Evolutionary conservation across 2,113 vertebrate species (phyloP).

Genomic region (Pangasianodon gigas): DNA sequence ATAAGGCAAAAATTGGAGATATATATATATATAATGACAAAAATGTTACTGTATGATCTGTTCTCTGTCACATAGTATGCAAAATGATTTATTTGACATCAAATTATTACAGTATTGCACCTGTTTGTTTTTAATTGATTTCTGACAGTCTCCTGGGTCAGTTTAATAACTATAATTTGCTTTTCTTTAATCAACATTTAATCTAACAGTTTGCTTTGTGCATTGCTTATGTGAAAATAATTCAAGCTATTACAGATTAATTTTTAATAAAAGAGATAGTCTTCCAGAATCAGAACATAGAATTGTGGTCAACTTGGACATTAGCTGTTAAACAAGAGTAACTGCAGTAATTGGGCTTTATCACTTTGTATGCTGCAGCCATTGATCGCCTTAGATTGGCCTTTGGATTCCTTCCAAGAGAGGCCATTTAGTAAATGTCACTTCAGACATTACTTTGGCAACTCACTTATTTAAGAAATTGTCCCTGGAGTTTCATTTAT

Average conservation of each 20-base stretch:
- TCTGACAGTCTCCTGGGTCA: not conserved
- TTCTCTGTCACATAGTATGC: not conserved
- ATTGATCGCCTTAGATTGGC: constrained; percentile 48
- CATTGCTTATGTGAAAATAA: not conserved
- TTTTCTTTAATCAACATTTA: not conserved
- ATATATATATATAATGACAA: not conserved
- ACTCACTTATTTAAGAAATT: constrained; percentile 50
- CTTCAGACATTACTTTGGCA: constrained; percentile 47
- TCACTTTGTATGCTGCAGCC: constrained; percentile 37
- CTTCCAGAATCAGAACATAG: not conserved
- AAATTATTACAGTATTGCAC: not conserved
- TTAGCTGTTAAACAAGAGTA: constrained; percentile 11
- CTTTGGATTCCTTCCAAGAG: constrained; percentile 53
- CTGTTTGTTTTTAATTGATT: not conserved
- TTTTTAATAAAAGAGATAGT: not conserved
- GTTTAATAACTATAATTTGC: not conserved
- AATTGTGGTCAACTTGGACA: not conserved
- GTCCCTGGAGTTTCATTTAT: constrained; percentile 57
- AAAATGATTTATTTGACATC: not conserved
- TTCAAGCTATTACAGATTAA: not conserved
- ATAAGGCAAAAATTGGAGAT: not conserved
- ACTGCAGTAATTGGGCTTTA: not conserved
- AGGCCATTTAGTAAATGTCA: constrained; percentile 55
- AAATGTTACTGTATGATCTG: not conserved
- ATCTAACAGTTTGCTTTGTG: not conserved